phyloP scores from a whole-genome alignment of 2,113 vertebrate species.

The Myanophis thanlyinensis region DNA sequence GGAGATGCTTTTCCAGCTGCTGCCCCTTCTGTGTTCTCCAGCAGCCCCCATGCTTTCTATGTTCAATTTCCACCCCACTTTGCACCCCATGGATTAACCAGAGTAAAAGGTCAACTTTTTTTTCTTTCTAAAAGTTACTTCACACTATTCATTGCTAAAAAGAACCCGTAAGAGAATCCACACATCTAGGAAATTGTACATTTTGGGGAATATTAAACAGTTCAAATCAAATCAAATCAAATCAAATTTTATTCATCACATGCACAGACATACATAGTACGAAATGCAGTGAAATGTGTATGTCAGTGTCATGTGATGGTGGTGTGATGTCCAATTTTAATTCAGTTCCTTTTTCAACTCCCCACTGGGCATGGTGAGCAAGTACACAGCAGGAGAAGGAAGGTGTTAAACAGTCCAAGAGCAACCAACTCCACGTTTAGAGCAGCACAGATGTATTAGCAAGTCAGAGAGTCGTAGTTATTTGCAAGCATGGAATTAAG shows the following conservation, averaged over 20 bases:
- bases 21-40: neutral
- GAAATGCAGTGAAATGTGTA: no score
- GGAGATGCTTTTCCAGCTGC: neutral
- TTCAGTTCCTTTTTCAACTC: neutral
- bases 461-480: neutral
- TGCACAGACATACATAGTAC: no score
- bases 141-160: neutral
- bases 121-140: neutral
- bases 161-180: neutral
- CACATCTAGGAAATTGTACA: neutral
- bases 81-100: neutral
- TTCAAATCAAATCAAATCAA: no score
- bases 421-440: neutral
- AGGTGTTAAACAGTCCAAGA: neutral
- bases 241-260: no score
- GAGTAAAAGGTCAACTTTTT: neutral
- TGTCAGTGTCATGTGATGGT: neutral
- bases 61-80: neutral
- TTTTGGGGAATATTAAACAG: neutral
- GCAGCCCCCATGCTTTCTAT: neutral
- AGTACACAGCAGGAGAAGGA: neutral
- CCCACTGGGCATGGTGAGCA: neutral
- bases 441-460: neutral
- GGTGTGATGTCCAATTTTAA: neutral
- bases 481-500: neutral